These are phyloP conservation scores for Pristis pectinata DNA, from an alignment of 2,797 vertebrate genomes.

Conservation along the genomic window DNA sequence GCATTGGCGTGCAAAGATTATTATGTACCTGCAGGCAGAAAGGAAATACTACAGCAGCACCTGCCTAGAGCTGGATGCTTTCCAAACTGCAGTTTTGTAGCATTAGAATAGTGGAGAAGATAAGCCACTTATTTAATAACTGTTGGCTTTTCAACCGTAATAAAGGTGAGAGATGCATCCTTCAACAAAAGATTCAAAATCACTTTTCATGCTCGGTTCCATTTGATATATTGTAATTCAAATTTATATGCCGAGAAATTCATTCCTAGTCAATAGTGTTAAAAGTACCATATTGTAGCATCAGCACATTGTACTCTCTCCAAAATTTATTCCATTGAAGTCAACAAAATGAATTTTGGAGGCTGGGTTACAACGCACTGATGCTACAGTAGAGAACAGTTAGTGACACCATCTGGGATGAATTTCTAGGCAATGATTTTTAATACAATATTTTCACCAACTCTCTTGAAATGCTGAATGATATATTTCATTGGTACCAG, in stretches of 20 bases:
- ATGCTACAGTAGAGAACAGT: too few species aligned
- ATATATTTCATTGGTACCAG: background rate
- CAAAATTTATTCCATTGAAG: too few species aligned
- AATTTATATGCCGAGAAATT: background rate
- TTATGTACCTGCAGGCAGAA: conserved; percentile 25
- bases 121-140: background rate
- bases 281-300: too few species aligned
- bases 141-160: background rate
- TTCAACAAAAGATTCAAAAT: background rate
- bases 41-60: background rate
- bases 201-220: background rate
- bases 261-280: too few species aligned
- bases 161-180: background rate
- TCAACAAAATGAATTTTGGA: too few species aligned
- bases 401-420: too few species aligned
- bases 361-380: too few species aligned
- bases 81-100: background rate
- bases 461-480: background rate
- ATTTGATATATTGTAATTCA: background rate
- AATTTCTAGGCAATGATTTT: background rate
- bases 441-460: background rate
- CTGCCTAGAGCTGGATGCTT: background rate
- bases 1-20: background rate
- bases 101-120: background rate
- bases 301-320: too few species aligned